These are phyloP conservation scores for Rotaria sp. DNA, from an alignment of 2,888 invertebrate genomes.

Conservation along the genomic window DNA sequence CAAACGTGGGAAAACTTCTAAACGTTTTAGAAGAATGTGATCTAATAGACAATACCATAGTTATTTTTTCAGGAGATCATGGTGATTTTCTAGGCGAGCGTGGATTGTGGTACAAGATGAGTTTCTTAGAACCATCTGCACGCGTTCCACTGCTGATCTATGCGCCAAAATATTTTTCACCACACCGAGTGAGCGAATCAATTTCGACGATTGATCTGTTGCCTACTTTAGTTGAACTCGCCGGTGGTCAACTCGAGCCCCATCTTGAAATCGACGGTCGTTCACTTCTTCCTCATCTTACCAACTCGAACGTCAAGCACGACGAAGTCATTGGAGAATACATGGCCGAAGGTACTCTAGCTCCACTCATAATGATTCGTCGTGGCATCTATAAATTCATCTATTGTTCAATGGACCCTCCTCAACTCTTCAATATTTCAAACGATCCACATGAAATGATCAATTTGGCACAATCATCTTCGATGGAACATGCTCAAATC, in stretches of 20 bases:
- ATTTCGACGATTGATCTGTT: conserved; percentile 43
- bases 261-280: too few species aligned
- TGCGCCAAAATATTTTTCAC: conserved; percentile 45
- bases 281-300: too few species aligned
- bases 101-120: conserved; percentile 46
- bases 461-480: background rate
- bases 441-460: background rate
- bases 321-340: too few species aligned
- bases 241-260: conserved; percentile 36
- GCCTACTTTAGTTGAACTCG: conserved; percentile 44
- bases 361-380: too few species aligned
- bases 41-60: conserved; percentile 42
- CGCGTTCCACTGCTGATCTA: conserved; percentile 46
- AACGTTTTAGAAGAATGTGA: conserved; percentile 43
- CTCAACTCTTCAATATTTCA: background rate
- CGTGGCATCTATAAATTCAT: background rate
- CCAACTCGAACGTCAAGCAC: too few species aligned
- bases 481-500: background rate
- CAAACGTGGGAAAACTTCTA: conserved; percentile 43
- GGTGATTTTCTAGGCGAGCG: conserved; percentile 47
- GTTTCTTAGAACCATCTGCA: conserved; percentile 45
- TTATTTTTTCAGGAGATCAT: conserved; percentile 44
- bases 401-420: background rate
- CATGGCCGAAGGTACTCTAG: too few species aligned
- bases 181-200: conserved; percentile 43